phyloP scores from a whole-genome alignment of 2,797 vertebrate genomes.

The Bucorvus abyssinicus region DNA sequence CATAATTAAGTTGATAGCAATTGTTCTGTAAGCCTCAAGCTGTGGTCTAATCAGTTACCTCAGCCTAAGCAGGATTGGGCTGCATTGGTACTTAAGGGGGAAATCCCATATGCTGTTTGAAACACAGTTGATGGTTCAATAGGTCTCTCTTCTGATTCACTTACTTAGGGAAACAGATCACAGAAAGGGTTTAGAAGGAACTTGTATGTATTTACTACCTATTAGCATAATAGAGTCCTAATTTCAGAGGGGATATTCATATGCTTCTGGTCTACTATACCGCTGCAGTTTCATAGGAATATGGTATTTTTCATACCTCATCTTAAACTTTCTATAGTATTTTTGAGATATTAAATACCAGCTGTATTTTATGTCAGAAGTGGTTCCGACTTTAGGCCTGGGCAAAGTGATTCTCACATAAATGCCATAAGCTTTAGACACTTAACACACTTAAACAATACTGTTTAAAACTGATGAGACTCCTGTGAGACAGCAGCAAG shows the following conservation, averaged over 20 bases:
- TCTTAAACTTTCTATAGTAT: neutral
- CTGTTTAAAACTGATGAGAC: neutral
- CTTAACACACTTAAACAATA: neutral
- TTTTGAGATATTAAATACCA: neutral
- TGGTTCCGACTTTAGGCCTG: neutral
- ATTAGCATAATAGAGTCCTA: neutral
- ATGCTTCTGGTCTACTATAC: neutral
- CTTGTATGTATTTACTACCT: neutral
- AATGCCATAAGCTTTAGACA: neutral
- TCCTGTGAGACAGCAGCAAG: neutral
- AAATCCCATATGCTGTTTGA: conserved; percentile 11
- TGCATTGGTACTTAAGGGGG: neutral
- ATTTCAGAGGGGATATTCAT: neutral
- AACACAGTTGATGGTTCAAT: neutral
- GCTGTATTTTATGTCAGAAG: neutral
- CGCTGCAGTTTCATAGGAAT: neutral
- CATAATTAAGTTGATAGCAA: conserved; percentile 43
- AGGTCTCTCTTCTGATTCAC: neutral
- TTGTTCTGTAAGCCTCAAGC: conserved; percentile 27
- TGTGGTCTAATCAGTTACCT: conserved; percentile 24
- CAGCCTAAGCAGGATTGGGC: conserved; percentile 34
- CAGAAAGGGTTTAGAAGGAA: neutral
- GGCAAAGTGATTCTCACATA: neutral
- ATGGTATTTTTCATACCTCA: neutral
- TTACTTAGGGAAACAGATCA: neutral